Evolutionary conservation across 2,113 vertebrate species (phyloP).

Genomic region (Pantherophis guttatus): DNA sequence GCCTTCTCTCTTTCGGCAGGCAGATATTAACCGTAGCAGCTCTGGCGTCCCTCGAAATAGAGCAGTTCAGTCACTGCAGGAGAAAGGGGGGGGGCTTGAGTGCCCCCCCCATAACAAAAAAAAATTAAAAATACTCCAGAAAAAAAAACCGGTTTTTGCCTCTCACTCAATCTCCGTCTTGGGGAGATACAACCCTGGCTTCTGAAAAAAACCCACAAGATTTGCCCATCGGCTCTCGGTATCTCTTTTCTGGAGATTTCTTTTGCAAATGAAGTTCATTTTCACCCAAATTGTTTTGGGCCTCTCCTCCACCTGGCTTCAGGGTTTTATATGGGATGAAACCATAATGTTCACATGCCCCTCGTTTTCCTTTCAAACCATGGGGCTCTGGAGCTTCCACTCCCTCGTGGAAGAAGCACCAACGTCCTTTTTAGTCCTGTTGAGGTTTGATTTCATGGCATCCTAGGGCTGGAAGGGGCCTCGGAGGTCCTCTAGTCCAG

Average conservation of each 20-base stretch:
- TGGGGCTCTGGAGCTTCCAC: no score
- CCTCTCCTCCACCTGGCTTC: neutral
- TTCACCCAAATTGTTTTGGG: neutral
- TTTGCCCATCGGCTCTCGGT: neutral
- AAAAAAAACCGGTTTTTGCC: neutral
- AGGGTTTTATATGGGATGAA: neutral
- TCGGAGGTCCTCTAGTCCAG: no score
- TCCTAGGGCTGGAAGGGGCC: no score
- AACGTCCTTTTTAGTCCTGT: no score
- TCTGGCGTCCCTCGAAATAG: constrained; percentile 68
- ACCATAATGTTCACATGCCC: no score
- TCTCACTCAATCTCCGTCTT: neutral
- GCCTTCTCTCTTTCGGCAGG: constrained; percentile 62
- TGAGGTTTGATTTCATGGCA: no score
- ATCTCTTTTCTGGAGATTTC: neutral
- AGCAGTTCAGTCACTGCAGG: constrained; percentile 40
- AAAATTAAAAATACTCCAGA: neutral
- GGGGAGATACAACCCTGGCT: neutral
- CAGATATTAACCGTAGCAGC: constrained; percentile 64
- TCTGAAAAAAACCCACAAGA: neutral
- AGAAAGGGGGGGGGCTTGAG: neutral
- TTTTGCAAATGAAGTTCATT: neutral
- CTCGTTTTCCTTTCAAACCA: neutral
- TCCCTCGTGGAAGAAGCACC: no score
- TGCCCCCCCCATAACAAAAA: no score